Evolutionary conservation across 2,113 vertebrate genomes (phyloP), one percentile per base, ranked within the genome.

Genomic region (Cebidichthys violaceus): DNA sequence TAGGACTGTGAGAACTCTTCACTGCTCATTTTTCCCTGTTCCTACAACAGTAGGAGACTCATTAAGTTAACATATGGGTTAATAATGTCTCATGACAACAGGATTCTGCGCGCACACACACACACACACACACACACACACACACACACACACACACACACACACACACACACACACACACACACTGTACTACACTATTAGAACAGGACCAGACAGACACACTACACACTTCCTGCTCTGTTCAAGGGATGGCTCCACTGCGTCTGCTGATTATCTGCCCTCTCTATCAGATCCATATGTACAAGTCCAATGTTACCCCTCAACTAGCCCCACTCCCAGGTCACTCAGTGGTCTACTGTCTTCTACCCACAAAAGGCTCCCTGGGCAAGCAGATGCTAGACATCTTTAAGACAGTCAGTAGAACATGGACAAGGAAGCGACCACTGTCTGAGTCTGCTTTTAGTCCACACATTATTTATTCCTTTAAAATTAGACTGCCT

Each of bases 161-260:
- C 57, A 31, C 41, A 43, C 41, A 43, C 41, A 43, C 41, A 43
- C 41, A 43, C 41, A 43, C 41, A 50, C 50, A 52, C 50, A 87
- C 84, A 86, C 87, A 83, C 78, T 68, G 85, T 82, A 92, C 87
- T n/a, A n/a, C n/a, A n/a, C n/a, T n/a, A 92, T 82, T 81, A 90
- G 81, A 88, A 77, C 92, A 91, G 92, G 86, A 92, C 92, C 90
- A 88, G 89, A 82, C 87, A 91, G 64, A 87, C 84, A 85, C 87
- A 83, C 77, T 88, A 84, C 91, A 93, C 90, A 89, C 91, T 93
- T 94, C 95, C 93, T 95, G 87, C 57, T 72, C 79, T 83, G 90
- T 87, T 87, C 57, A 75, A 86, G 84, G 89, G 94, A 95, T 92
- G 95, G 94, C 95, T 94, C 94, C 94, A 92, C 75, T 8, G 60